phyloP scores from a whole-genome alignment of 2,113 vertebrate species.

The Aldabrachelys gigantea region DNA sequence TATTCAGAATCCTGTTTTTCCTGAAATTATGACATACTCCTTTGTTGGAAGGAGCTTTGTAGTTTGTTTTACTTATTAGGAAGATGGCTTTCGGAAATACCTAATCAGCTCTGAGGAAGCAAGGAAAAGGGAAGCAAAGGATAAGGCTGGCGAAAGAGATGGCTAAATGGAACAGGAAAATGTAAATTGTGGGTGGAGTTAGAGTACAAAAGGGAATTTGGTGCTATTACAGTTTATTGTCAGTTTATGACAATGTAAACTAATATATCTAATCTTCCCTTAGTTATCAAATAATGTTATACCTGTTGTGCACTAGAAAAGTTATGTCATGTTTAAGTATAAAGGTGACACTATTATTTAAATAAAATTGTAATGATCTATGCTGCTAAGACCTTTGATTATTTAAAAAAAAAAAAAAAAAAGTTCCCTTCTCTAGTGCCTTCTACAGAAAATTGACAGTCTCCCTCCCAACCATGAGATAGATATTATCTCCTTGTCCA shows the following conservation, averaged over 20 bases:
- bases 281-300: not conserved
- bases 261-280: not conserved
- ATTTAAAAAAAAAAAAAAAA: not conserved
- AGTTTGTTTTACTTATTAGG: not conserved
- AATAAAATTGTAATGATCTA: not conserved
- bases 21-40: not conserved
- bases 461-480: not conserved
- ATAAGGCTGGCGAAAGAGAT: not conserved
- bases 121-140: not conserved
- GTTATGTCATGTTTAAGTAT: not conserved
- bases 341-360: not conserved
- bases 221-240: not conserved
- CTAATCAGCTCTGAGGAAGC: not conserved
- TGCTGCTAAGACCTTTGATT: not conserved
- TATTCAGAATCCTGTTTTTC: not conserved
- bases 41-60: not conserved
- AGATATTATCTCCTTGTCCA: not conserved
- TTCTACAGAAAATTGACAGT: not conserved
- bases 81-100: not conserved
- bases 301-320: not conserved
- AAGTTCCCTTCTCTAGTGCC: not conserved
- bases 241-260: not conserved
- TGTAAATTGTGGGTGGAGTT: not conserved
- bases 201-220: not conserved
- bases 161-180: not conserved